Percentiles rank a stretch among this genome's conserved stretches.
phyloP scores from a whole-genome alignment of 2,888 invertebrate species.

The Nyleta sp. region DNA sequence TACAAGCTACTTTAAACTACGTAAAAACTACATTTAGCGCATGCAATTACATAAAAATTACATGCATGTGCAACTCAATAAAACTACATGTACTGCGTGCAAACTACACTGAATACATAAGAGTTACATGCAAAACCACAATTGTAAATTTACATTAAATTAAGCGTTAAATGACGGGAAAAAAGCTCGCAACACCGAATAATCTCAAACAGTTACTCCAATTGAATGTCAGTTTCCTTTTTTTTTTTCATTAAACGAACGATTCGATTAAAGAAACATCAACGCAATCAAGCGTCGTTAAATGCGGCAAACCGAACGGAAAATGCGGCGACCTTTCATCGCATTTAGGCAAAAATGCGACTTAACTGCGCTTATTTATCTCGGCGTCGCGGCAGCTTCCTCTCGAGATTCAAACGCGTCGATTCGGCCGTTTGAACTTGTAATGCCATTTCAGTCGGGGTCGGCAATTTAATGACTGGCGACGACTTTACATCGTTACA shows the following conservation, averaged over 20 bases:
- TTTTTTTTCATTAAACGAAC: background rate
- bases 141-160: no score
- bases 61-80: no score
- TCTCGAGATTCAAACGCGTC: slow-evolving; percentile 44
- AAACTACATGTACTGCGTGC: no score
- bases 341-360: slow-evolving; percentile 6
- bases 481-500: slow-evolving; percentile 32
- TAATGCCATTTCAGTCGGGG: slow-evolving; percentile 40
- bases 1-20: no score
- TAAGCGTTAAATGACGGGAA: no score
- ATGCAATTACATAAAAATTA: no score
- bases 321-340: background rate
- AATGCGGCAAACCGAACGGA: background rate
- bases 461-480: slow-evolving; percentile 33
- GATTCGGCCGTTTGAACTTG: slow-evolving; percentile 46
- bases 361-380: slow-evolving; percentile 30
- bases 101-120: no score
- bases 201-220: no score
- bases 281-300: background rate
- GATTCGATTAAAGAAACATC: background rate
- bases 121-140: no score
- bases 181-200: no score
- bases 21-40: no score
- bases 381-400: slow-evolving; percentile 6
- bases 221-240: no score